Conservation (phyloP, 2,888 invertebrate genomes). For the Lochmaea capreae region DNA sequence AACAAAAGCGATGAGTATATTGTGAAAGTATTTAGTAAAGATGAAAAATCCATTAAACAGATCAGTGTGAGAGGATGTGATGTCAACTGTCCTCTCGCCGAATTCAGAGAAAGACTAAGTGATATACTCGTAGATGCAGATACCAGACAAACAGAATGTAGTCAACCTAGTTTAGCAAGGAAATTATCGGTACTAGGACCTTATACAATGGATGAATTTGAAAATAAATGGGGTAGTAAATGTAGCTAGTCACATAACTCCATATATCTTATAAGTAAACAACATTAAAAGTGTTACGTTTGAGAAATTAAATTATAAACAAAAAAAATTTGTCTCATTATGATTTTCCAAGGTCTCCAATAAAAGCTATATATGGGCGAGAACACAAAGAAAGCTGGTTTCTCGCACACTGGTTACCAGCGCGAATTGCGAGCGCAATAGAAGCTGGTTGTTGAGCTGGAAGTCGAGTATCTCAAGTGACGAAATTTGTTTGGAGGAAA, state of each 20-base stretch:
- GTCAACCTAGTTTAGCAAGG: background rate
- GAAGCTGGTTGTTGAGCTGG: too few relatives aligned
- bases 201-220: background rate
- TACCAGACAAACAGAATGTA: background rate
- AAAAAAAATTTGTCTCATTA: too few relatives aligned
- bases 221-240: background rate
- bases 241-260: background rate
- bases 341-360: too few relatives aligned
- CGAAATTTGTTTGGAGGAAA: too few relatives aligned
- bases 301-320: too few relatives aligned
- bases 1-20: background rate
- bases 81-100: background rate
- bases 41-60: background rate
- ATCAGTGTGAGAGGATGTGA: slow-evolving; percentile 6
- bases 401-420: too few relatives aligned
- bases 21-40: slow-evolving; percentile 3
- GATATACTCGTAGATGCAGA: background rate
- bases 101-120: background rate
- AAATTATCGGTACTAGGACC: background rate
- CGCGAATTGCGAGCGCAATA: too few relatives aligned
- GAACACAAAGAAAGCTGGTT: too few relatives aligned
- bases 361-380: too few relatives aligned
- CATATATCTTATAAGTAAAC: too few relatives aligned
- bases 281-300: too few relatives aligned
- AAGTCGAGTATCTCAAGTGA: too few relatives aligned